Evolutionary conservation across 1,140 invertebrate species (phyloP), one percentile per base, ranked within the genome.

Genomic region (Eufriesea mexicana): DNA sequence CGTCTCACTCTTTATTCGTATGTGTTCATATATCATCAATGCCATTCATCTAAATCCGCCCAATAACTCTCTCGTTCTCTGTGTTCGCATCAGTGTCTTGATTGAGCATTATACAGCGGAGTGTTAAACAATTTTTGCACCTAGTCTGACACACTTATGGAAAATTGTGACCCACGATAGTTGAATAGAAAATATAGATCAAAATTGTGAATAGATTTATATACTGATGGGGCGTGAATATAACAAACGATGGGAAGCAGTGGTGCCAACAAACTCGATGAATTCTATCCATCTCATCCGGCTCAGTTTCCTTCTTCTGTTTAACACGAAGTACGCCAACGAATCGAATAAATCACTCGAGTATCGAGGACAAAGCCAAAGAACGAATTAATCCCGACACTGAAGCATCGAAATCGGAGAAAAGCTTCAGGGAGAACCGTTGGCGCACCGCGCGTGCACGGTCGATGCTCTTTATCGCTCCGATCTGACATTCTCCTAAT

Each of bases 401-500:
- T 77, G 61, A 18, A 23, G 1, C 9, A 57, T 59, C 66, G 66
- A 71, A 71, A 59, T 79, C 18, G 23, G 25, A n/a, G 55, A 18
- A 59, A 79, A 79, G 25, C 77, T 71, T 25, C 20, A 5, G 25
- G 45, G 20, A 16, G 59, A 57, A 55, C 42, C 25, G 45, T 57
- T 28, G 62, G 35, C 49, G 49, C 51, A 35, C 18, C 23, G 62
- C 16, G 67, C n/a, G 51, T 45, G 20, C 64, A 23, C 51, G n/a
- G n/a, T 10, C n/a, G n/a, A 42, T 16, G 47, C 61, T 25, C 25
- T 45, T 51, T 49, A n/a, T 49, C 64, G 64, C 12, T 20, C 7
- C 76, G 54, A 67, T 49, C 77, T 28, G 45, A 49, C 77, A 25
- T 79, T 71, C 45, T n/a, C 67, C 67, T 71, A 79, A 71, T 71